A percentile compares a stretch with the other conserved stretches of the same genome.
Evolutionary conservation across 2,888 invertebrate genomes (phyloP).

Genomic region (Pollenia labialis): DNA sequence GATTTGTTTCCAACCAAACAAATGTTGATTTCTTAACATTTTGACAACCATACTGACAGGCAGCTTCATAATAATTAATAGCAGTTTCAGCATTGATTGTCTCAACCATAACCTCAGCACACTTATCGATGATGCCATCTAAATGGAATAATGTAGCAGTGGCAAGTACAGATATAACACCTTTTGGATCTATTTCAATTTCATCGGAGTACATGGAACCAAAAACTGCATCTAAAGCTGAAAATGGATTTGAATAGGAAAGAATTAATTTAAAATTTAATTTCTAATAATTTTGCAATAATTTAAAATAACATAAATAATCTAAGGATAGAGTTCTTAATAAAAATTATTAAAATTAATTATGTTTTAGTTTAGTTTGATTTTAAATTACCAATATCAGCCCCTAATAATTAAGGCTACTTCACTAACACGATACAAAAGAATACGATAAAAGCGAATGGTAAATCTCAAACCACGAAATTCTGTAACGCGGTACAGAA

Average conservation of each 20-base stretch:
- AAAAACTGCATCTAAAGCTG: constrained; percentile 89
- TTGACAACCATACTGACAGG: constrained; percentile 88
- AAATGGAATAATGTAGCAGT: constrained; percentile 90
- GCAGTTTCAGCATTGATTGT: constrained; percentile 90
- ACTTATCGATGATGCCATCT: constrained; percentile 90
- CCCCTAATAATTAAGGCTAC: no score
- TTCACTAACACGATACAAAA: no score
- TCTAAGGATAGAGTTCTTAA: no score
- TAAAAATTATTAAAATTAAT: no score
- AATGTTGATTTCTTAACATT: constrained; percentile 87
- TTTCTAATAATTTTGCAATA: neutral
- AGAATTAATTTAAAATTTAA: neutral
- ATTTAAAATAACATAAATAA: no score
- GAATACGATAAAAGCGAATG: no score
- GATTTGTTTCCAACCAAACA: constrained; percentile 89
- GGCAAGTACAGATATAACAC: constrained; percentile 88
- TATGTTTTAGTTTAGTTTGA: no score
- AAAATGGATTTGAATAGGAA: constrained; percentile 75
- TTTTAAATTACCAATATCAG: no score
- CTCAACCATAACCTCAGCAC: constrained; percentile 90
- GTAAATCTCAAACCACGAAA: no score
- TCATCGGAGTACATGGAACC: constrained; percentile 92
- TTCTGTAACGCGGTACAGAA: no score
- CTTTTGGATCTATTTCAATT: constrained; percentile 88
- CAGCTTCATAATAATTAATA: constrained; percentile 88